Base-by-base conservation (phyloP, 1,140 invertebrate species). In the Lanistes nyassanus region DNA sequence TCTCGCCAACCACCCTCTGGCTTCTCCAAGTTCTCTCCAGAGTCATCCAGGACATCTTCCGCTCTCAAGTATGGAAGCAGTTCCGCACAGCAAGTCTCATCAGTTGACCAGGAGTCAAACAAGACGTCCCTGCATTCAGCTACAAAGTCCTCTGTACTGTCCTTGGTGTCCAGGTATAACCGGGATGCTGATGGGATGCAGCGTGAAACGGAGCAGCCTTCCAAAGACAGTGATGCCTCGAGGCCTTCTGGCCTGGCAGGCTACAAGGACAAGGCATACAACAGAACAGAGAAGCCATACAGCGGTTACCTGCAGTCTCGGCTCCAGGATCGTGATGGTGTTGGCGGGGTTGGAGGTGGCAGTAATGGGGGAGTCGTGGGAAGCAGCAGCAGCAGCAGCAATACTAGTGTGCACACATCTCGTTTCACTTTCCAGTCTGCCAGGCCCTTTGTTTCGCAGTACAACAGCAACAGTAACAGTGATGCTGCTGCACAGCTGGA, bases 401-500 rank as follows among this genome's bases (percentile, higher is more conserved):
- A 42, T 13, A n/a, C 60, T 37, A 53, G 21, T 23, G 69, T 31
- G 29, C 60, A 74, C 60, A 39, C 65, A 0, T 62, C 55, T 5
- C 55, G 67, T 19, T 34, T 64, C 42, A 39, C 58, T 51, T 75
- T 77, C 73, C 80, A 78, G 51, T 39, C 75, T 4, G 71, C 80
- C 2, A 71, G 77, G 11, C 77, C 80, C 2, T 79, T 75, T 67
- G 47, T 73, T 7, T 21, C 75, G 5, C 67, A 77, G 55, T 51
- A 77, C 37, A 42, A 36, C 37, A 71, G 68, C 73, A 75, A 37
- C 42, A 58, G 23, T 60, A 47, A 47, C 21, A 76, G 26, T 64
- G 77, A 81, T 19, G 68, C 56, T 31, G 68, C 77, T 42, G 51
- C 68, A 53, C 75, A 77, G 73, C 55, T 81, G 55, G 80, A 81